These are phyloP conservation scores for Palloptera scutellata DNA, from an alignment of 2,888 invertebrate genomes.

Conservation along the genomic window DNA sequence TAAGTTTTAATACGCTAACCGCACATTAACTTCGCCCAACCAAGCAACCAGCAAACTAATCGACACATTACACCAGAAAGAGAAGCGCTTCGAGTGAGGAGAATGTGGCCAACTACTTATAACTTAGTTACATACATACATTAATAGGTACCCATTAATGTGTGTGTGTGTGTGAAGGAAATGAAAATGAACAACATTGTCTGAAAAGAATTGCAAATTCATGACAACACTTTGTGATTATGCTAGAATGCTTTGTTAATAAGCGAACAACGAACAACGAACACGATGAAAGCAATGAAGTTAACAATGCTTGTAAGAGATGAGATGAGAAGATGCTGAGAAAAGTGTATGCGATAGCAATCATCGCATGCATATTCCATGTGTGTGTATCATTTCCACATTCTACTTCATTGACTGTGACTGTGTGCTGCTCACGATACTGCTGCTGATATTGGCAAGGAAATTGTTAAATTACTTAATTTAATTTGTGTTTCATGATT, in stretches of 20 bases:
- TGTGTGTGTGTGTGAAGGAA: background rate
- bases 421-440: no score
- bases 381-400: background rate
- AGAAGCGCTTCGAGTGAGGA: no score
- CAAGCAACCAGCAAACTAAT: no score
- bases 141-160: no score
- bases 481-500: slow-evolving; percentile 1
- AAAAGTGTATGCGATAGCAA: background rate
- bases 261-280: background rate
- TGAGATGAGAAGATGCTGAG: background rate
- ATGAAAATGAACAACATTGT: background rate
- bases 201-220: slow-evolving; percentile 13
- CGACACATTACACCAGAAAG: no score
- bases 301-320: no score
- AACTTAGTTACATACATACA: no score
- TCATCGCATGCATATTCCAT: background rate
- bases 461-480: background rate
- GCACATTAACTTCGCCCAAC: no score
- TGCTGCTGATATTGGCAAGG: background rate
- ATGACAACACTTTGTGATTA: slow-evolving; percentile 17
- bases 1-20: no score
- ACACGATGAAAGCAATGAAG: no score
- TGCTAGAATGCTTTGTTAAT: background rate
- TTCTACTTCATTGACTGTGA: background rate
- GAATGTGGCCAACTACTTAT: no score